Base-by-base conservation (phyloP, 2,113 vertebrate species). In the Willisornis vidua region DNA sequence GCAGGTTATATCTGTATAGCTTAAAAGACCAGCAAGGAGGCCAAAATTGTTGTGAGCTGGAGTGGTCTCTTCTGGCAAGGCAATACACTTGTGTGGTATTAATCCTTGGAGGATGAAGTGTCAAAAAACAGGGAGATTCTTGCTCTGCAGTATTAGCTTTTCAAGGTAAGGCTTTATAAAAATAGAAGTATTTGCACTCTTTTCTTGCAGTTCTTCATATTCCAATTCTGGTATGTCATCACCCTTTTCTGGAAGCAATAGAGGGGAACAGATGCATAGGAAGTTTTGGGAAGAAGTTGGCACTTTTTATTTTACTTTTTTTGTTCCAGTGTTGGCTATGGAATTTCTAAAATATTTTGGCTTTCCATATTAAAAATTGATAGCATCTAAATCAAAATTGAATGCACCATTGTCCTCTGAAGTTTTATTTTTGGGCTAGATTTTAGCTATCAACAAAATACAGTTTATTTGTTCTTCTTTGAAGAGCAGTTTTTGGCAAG, bases 151-250 rank as follows among this genome's bases (percentile, higher is more conserved):
- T 76, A 66, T 31, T 95, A 31, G 23, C 48, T 96, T 82, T 89
- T 91, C 54, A 82, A 95, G 71, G 63, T 96, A 46, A 87, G 72
- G 29, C n/a, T 87, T 52, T 76, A 55, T 62, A 80, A 95, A 85
- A 92, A 76, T 54, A 79, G 14, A 73, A 73, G 29, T 51, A 19
- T 89, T 89, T 93, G 51, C 6, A n/a, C 29, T 85, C 6, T 81
- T 46, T 70, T 49, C 23, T 74, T 76, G 39, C 54, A 51, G 33
- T 79, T 87, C 12, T 63, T 72, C 58, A 19, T 73, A 72, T 70
- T 87, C 8, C 24, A 76, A 11, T 57, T 54, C 31, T 82, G 29
- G 4, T 75, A 41, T 41, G 41, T 65, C 62, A 49, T 73, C 67
- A 73, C 37, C 12, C 10, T 20, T 63, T 85, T 63, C 28, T 65